Conservation (phyloP, 2,888 invertebrate genomes). For the Odontomyia ornata region DNA sequence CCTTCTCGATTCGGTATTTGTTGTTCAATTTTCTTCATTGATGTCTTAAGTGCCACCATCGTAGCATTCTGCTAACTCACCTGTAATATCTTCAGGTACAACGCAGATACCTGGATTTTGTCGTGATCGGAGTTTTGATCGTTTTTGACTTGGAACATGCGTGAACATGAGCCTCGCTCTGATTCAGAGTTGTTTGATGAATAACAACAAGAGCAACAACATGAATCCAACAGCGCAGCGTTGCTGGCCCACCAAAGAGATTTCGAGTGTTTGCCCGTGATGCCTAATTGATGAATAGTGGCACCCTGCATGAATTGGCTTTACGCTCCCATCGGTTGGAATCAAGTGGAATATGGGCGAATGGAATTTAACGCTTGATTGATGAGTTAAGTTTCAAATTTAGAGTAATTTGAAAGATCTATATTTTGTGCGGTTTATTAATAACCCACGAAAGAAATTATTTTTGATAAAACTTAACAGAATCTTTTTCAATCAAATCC, state of each 20-base stretch:
- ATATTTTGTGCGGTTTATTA: too few species aligned
- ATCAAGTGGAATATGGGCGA: too few species aligned
- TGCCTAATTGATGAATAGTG: slow-evolving; percentile 19
- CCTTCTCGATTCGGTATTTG: slow-evolving; percentile 8
- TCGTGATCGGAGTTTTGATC: slow-evolving; percentile 29
- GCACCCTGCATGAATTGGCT: background rate
- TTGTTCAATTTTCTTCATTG: slow-evolving; percentile 21
- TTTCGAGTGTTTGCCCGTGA: slow-evolving; percentile 22
- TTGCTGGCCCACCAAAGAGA: slow-evolving; percentile 32
- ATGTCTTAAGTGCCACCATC: background rate
- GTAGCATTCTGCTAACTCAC: slow-evolving; percentile 26
- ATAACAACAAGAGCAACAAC: background rate
- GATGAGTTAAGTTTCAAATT: background rate
- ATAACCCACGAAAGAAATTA: too few species aligned
- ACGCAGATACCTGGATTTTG: background rate
- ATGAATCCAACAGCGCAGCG: background rate
- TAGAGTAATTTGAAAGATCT: too few species aligned
- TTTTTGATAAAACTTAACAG: too few species aligned
- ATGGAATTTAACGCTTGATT: background rate
- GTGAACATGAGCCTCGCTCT: slow-evolving; percentile 24
- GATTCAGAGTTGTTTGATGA: background rate
- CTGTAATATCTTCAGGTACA: slow-evolving; percentile 16
- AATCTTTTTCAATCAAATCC: too few species aligned
- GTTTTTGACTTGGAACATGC: slow-evolving; percentile 11
- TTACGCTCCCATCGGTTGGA: background rate